Base-by-base conservation (phyloP, 1,140 invertebrate genomes). In the Brachionus angularis region DNA sequence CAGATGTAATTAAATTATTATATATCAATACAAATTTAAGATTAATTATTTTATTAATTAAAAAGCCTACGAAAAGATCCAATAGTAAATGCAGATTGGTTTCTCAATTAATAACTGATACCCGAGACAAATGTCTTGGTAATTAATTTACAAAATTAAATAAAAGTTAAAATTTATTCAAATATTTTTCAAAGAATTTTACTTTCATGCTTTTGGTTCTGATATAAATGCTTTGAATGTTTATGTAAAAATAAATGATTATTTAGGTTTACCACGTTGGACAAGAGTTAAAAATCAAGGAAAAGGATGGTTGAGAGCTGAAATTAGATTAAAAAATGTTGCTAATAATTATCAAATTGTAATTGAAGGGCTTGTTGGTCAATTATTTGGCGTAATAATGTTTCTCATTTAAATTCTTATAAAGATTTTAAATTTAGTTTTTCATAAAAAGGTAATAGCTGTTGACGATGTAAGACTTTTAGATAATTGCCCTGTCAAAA, bases 271-370 rank as follows among this genome's bases (percentile, higher is more conserved):
- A 18, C 67, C 67, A 33, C 29, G 21, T 18, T 81, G 76, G 75
- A 72, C 72, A 36, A 74, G 75, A 44, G 49, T 70, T 42, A 75
- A 77, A 36, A 76, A 75, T 58, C 74, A 78, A 42, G 78, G 77
- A 12, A 74, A 79, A 50, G 75, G 58, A 33, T 81, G 79, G 79
- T 53, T 74, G 25, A 61, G 74, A 25, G 76, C 75, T 18, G 71
- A 75, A 53, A 61, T 78, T 8, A 75, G 21, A 47, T 34, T 52
- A 25, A 50, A 50, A 36, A 42, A 36, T 31, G 72, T 55, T 33
- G 4, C 5, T n/a, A 49, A 64, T 4, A 33, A 25, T 5, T 76
- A 71, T 50, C 71, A 72, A 31, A 67, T 76, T 7, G 53, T 53
- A 14, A 74, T 76, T 31, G 53, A 74, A 21, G 75, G 61, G 7